These are phyloP conservation scores for Leptoteleia sp. DNA, from an alignment of 1,140 invertebrate species.

Conservation along the genomic window DNA sequence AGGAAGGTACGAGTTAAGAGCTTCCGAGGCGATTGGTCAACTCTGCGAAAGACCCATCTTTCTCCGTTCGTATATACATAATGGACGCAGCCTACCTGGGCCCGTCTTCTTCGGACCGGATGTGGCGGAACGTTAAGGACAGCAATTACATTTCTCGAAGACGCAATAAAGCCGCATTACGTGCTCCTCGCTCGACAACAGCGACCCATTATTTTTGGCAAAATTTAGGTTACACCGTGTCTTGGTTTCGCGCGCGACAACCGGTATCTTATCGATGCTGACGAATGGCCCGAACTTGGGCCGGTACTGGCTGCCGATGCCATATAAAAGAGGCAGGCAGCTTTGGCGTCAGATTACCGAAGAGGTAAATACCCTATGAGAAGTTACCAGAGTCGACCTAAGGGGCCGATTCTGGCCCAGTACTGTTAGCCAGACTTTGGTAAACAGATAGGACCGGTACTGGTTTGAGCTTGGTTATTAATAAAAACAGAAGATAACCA, in stretches of 20 bases:
- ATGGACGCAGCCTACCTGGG: constrained; percentile 59
- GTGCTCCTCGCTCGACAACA: constrained; percentile 44
- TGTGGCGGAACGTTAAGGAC: constrained; percentile 71
- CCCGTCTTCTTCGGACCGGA: constrained; percentile 65
- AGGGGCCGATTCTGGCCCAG: too few species aligned
- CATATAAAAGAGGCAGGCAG: too few species aligned
- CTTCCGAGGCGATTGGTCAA: constrained; percentile 65
- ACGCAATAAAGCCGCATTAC: constrained; percentile 68
- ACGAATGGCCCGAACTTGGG: too few species aligned
- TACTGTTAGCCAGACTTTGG: too few species aligned
- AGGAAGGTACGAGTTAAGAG: constrained; percentile 69
- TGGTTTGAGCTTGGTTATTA: too few species aligned
- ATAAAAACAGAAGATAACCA: too few species aligned
- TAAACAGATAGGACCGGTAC: too few species aligned
- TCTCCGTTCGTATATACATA: constrained; percentile 61
- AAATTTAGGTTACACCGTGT: constrained; percentile 38
- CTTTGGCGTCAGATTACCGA: too few species aligned
- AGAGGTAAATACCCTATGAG: too few species aligned
- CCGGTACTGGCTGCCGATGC: too few species aligned
- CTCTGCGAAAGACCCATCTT: constrained; percentile 61
- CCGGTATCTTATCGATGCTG: constrained; percentile 3
- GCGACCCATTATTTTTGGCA: constrained; percentile 47
- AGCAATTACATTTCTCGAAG: constrained; percentile 72
- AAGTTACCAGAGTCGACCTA: too few species aligned
- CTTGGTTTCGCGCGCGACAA: constrained; percentile 7